Evolutionary conservation across 2,888 invertebrate species (phyloP).

Genomic region (Asteroscopus sphinx): DNA sequence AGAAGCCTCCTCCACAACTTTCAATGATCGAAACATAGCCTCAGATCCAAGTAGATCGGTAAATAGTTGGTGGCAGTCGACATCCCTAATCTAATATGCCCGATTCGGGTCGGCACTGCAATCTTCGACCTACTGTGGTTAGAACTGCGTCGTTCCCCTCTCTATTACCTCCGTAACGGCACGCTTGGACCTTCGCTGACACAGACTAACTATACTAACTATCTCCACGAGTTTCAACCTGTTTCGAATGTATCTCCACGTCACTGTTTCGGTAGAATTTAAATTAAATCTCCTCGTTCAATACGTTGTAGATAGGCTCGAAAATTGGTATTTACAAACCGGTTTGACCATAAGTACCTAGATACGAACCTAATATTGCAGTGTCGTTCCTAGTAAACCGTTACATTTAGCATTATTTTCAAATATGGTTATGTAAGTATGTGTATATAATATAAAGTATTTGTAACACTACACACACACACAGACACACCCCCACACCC

Average conservation of each 20-base stretch:
- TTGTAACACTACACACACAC: no score
- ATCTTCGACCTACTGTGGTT: conserved; percentile 72
- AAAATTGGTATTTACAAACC: no score
- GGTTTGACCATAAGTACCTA: no score
- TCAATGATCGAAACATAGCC: conserved; percentile 55
- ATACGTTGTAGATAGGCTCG: conserved; percentile 18
- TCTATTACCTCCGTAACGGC: conserved; percentile 66
- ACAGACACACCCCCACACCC: no score
- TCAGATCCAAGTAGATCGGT: conserved; percentile 73
- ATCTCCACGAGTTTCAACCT: conserved; percentile 65
- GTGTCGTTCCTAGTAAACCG: no score
- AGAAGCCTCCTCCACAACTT: conserved; percentile 56
- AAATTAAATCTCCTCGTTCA: conserved; percentile 54
- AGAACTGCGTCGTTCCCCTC: conserved; percentile 65
- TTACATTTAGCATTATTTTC: no score
- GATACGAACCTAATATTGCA: no score
- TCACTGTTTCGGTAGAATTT: conserved; percentile 66
- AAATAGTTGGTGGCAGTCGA: conserved; percentile 76
- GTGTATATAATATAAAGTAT: no score
- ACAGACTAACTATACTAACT: conserved; percentile 62
- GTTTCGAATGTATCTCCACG: conserved; percentile 54
- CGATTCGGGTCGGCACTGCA: conserved; percentile 72
- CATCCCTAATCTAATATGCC: conserved; percentile 83
- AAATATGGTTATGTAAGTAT: no score
- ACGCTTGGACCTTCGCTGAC: conserved; percentile 69